These are phyloP conservation scores for Otus sunia DNA, from an alignment of 2,113 vertebrate genomes.

Conservation along the genomic window DNA sequence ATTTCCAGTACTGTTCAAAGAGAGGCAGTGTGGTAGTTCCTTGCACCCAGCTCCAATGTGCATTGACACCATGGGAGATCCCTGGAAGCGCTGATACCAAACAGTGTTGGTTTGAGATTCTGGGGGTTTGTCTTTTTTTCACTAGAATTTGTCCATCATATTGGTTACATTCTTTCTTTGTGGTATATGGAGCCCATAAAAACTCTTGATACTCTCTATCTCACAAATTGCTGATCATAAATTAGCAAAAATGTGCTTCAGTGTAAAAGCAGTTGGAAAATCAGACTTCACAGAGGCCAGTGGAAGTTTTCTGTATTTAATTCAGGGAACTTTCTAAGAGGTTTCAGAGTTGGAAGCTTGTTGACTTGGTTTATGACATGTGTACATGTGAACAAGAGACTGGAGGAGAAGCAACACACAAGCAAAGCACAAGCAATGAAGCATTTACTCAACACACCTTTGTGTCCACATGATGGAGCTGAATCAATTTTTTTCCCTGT, in stretches of 20 bases:
- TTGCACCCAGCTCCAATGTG: background rate
- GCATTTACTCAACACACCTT: background rate
- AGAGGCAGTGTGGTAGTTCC: background rate
- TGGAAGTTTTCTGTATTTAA: background rate
- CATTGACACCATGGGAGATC: background rate
- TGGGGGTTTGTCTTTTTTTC: background rate
- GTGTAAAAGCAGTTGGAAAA: background rate
- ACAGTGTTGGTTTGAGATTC: rapidly evolving
- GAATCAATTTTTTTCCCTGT: background rate
- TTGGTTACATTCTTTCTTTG: background rate
- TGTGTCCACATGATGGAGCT: background rate
- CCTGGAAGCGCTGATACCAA: background rate
- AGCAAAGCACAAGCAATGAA: background rate
- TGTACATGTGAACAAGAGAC: background rate
- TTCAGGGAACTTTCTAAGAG: background rate
- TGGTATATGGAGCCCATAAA: background rate
- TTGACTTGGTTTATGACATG: background rate
- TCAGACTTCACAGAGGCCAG: background rate
- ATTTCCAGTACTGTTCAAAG: background rate
- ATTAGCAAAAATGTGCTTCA: background rate
- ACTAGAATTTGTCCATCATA: background rate
- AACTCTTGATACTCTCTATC: background rate
- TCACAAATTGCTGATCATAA: background rate
- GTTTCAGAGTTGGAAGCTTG: background rate
- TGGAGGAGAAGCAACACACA: background rate